phyloP scores from a whole-genome alignment of 2,888 invertebrate species.

The Temnothorax unifasciatus region DNA sequence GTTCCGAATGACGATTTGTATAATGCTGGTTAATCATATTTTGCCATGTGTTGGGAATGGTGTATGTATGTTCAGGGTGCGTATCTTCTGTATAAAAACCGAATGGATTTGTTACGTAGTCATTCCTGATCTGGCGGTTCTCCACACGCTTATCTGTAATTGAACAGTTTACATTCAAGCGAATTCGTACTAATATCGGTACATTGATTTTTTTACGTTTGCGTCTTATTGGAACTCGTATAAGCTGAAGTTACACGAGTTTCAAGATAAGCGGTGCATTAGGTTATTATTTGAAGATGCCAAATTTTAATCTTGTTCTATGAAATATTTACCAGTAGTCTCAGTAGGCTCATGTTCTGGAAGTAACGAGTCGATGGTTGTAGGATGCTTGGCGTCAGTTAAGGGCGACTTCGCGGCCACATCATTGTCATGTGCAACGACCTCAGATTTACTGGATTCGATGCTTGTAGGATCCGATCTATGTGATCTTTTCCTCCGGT shows the following conservation, averaged over 20 bases:
- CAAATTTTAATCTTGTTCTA: neutral
- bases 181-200: neutral
- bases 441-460: slow-evolving; percentile 10
- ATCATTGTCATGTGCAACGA: slow-evolving; percentile 41
- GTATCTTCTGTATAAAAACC: neutral
- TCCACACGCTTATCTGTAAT: slow-evolving; percentile 60
- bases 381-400: slow-evolving; percentile 19
- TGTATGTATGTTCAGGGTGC: no score
- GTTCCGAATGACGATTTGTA: no score
- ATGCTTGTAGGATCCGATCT: slow-evolving; percentile 44
- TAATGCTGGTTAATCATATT: no score
- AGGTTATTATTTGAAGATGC: neutral
- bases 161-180: neutral
- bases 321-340: slow-evolving; percentile 34
- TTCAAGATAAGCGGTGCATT: neutral
- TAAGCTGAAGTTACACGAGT: neutral
- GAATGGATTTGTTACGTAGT: slow-evolving; percentile 22
- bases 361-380: slow-evolving; percentile 57
- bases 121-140: slow-evolving; percentile 44
- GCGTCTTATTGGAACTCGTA: neutral
- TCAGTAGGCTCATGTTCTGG: slow-evolving; percentile 34
- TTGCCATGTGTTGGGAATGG: no score
- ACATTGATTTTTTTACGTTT: neutral
- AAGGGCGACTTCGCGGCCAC: slow-evolving; percentile 77
- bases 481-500: slow-evolving; percentile 42